Conservation (phyloP, 2,888 invertebrate genomes). For the Arge pagana region DNA sequence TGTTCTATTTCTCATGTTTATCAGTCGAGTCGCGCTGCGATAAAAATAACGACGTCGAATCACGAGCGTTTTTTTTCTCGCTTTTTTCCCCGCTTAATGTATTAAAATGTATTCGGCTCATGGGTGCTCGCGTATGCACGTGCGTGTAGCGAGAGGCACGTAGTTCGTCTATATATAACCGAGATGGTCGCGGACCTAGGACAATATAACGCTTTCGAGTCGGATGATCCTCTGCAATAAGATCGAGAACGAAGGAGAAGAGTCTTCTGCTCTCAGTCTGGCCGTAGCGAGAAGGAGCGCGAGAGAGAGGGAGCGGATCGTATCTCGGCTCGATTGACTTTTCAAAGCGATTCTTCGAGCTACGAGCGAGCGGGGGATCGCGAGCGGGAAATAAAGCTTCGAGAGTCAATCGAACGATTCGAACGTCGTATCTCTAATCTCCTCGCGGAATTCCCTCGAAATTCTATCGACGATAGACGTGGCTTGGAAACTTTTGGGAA, state of each 20-base stretch:
- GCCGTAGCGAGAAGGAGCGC: no score
- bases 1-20: no score
- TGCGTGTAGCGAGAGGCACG: conserved; percentile 27
- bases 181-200: conserved; percentile 6
- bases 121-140: conserved; percentile 18
- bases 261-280: no score
- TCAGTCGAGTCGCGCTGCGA: no score
- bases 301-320: no score
- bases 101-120: no score
- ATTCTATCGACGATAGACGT: neutral
- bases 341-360: conserved; percentile 6
- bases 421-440: conserved; percentile 17
- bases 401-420: conserved; percentile 20
- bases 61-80: neutral
- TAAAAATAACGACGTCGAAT: conserved; percentile 12
- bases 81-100: neutral
- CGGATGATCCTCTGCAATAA: no score
- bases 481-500: no score
- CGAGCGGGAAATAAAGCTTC: conserved; percentile 11
- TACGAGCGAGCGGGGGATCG: neutral
- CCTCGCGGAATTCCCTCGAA: conserved; percentile 3
- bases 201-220: no score
- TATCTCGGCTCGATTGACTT: conserved; percentile 22
- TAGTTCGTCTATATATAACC: neutral
- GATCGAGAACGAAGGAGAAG: no score